Evolutionary conservation across 2,888 invertebrate species (phyloP).

Genomic region (Alloscopus bannaensis): DNA sequence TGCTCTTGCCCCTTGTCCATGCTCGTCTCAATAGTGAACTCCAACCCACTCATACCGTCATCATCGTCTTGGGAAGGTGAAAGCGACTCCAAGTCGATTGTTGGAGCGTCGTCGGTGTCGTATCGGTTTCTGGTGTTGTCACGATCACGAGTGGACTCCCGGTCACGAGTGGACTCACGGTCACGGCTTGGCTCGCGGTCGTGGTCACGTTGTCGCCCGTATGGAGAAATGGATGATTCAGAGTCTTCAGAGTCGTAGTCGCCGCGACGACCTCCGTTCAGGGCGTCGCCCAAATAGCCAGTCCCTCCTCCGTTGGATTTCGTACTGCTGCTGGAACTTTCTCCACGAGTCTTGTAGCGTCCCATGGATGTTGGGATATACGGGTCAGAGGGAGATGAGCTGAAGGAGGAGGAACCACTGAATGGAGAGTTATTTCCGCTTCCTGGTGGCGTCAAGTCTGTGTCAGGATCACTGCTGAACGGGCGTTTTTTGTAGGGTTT

Average conservation of each 20-base stretch:
- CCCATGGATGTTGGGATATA: constrained; percentile 25
- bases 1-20: constrained; percentile 41
- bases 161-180: constrained; percentile 3
- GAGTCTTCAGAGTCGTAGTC: constrained; percentile 44
- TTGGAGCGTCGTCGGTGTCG: constrained; percentile 47
- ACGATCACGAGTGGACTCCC: neutral
- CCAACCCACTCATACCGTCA: constrained; percentile 61
- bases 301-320: constrained; percentile 7
- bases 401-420: constrained; percentile 19
- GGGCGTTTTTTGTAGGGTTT: constrained; percentile 51
- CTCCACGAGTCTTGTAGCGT: constrained; percentile 33
- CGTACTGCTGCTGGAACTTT: constrained; percentile 1
- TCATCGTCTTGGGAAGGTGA: constrained; percentile 31
- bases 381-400: constrained; percentile 41
- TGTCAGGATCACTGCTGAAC: constrained; percentile 40
- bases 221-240: constrained; percentile 30
- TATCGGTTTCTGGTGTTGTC: constrained; percentile 16
- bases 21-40: constrained; percentile 67
- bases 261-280: constrained; percentile 46
- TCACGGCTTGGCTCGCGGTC: constrained; percentile 1
- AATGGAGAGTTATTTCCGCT: constrained; percentile 19
- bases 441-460: constrained; percentile 37
- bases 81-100: constrained; percentile 54
- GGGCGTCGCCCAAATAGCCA: constrained; percentile 19
- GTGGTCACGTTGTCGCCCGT: constrained; percentile 3